These are phyloP conservation scores for Odontocolon sp. DNA, from an alignment of 2,888 invertebrate species.

Conservation along the genomic window DNA sequence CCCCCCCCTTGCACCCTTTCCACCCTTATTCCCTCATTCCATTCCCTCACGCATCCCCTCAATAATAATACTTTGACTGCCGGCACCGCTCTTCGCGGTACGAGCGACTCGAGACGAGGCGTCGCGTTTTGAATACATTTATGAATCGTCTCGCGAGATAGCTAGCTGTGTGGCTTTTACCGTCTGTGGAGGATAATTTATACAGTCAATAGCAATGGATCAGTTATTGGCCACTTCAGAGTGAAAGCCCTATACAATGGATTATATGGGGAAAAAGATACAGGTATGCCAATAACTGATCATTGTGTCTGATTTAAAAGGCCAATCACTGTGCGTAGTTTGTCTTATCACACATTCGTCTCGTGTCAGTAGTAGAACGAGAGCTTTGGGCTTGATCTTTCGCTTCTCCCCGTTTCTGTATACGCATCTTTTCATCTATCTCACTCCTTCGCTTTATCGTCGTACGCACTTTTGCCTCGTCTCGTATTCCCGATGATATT, in stretches of 20 bases:
- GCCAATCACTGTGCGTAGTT: too few species aligned
- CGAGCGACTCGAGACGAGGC: slow-evolving; percentile 56
- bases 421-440: slow-evolving; percentile 29
- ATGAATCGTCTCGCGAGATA: slow-evolving; percentile 67
- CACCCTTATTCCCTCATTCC: slow-evolving; percentile 29
- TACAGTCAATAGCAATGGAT: too few species aligned
- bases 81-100: slow-evolving; percentile 38
- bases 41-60: slow-evolving; percentile 52
- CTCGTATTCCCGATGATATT: slow-evolving; percentile 72
- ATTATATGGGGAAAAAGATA: too few species aligned
- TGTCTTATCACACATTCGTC: slow-evolving; percentile 13
- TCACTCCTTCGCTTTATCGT: slow-evolving; percentile 26
- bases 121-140: slow-evolving; percentile 77
- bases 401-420: slow-evolving; percentile 22
- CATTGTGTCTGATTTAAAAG: too few species aligned
- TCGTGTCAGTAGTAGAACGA: slow-evolving; percentile 9
- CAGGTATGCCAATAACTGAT: too few species aligned
- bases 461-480: slow-evolving; percentile 63
- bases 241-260: too few species aligned
- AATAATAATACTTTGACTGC: slow-evolving; percentile 67
- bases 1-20: slow-evolving; percentile 4
- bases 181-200: too few species aligned
- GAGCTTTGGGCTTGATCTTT: slow-evolving; percentile 48
- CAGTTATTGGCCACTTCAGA: too few species aligned
- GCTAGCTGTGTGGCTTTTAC: background rate